Evolutionary conservation across 2,113 vertebrate genomes (phyloP).

Genomic region (Planiliza haematocheilus): DNA sequence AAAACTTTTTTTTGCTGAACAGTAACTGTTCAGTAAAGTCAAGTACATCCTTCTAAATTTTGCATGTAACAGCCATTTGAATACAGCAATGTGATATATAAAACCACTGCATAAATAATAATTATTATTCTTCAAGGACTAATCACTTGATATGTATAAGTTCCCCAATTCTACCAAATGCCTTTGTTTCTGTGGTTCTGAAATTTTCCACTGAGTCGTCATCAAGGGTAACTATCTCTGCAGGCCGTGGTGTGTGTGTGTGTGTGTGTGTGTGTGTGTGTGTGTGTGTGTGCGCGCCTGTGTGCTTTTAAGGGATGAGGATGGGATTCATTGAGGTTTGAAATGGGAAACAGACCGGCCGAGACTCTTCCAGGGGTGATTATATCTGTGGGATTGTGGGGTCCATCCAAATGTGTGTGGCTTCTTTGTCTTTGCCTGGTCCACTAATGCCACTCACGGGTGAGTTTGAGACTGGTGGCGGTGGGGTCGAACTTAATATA

Average conservation of each 20-base stretch:
- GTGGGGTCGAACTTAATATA: too few relatives aligned
- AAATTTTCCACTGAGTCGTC: slow-evolving; percentile 73
- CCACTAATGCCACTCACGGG: slow-evolving; percentile 27
- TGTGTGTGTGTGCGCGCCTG: too few relatives aligned
- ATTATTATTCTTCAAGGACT: slow-evolving; percentile 17
- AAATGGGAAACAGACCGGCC: slow-evolving; percentile 80
- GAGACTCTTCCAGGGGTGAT: slow-evolving; percentile 70
- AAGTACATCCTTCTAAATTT: neutral
- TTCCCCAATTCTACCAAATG: slow-evolving; percentile 33
- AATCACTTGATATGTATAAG: slow-evolving; percentile 24
- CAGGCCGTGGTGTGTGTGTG: slow-evolving; percentile 45
- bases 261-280: slow-evolving; percentile 9
- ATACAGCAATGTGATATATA: neutral
- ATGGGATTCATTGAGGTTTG: slow-evolving; percentile 79
- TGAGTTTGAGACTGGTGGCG: slow-evolving; percentile 3
- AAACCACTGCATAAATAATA: slow-evolving; percentile 11
- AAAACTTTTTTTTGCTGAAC: too few relatives aligned
- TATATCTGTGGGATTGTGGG: slow-evolving; percentile 73
- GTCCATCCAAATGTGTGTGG: slow-evolving; percentile 69
- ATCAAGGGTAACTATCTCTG: slow-evolving; percentile 52
- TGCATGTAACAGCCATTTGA: neutral
- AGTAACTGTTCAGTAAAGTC: too few relatives aligned
- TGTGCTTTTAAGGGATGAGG: slow-evolving; percentile 70
- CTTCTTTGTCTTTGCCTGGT: slow-evolving; percentile 59
- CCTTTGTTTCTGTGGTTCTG: slow-evolving; percentile 65